A percentile compares a stretch with the other conserved stretches of the same genome.
These are phyloP conservation scores for Xylophagus ater DNA, from an alignment of 2,888 invertebrate species.

Conservation along the genomic window DNA sequence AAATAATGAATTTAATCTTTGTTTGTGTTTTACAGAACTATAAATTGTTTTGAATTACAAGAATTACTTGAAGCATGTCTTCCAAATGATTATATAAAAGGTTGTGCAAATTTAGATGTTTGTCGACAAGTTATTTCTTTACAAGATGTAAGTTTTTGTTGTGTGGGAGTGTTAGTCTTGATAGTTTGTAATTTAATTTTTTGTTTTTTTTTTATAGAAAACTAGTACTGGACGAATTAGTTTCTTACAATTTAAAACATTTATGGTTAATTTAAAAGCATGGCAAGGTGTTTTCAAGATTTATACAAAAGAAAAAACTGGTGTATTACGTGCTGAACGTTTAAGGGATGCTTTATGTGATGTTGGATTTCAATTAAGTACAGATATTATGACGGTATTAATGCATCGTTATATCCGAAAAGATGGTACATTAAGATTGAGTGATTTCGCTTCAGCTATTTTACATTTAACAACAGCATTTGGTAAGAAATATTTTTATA, in stretches of 20 bases:
- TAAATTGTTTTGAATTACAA: conserved; percentile 83
- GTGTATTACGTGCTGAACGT: conserved; percentile 76
- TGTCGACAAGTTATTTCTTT: conserved; percentile 82
- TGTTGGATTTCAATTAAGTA: conserved; percentile 79
- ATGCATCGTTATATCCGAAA: conserved; percentile 83
- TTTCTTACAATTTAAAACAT: conserved; percentile 76
- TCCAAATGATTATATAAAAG: conserved; percentile 90
- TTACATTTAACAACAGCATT: conserved; percentile 81
- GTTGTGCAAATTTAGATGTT: conserved; percentile 84
- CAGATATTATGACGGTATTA: conserved; percentile 69
- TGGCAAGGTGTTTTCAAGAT: conserved; percentile 87
- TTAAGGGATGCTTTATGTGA: conserved; percentile 72
- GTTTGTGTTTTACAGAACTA: conserved; percentile 45
- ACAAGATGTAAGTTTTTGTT: conserved; percentile 67
- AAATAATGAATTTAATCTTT: conserved; percentile 2
- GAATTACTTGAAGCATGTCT: conserved; percentile 81
- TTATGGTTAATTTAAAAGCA: conserved; percentile 81
- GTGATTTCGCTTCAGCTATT: conserved; percentile 84
- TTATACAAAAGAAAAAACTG: conserved; percentile 83
- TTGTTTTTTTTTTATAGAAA: conserved; percentile 42
- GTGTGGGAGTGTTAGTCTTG: too few relatives aligned
- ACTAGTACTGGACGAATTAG: conserved; percentile 70
- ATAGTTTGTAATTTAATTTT: not conserved
- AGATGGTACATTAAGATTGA: conserved; percentile 82
- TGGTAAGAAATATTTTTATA: too few relatives aligned